Evolutionary conservation across 2,113 vertebrate genomes (phyloP).

Genomic region (Aramus guarauna): DNA sequence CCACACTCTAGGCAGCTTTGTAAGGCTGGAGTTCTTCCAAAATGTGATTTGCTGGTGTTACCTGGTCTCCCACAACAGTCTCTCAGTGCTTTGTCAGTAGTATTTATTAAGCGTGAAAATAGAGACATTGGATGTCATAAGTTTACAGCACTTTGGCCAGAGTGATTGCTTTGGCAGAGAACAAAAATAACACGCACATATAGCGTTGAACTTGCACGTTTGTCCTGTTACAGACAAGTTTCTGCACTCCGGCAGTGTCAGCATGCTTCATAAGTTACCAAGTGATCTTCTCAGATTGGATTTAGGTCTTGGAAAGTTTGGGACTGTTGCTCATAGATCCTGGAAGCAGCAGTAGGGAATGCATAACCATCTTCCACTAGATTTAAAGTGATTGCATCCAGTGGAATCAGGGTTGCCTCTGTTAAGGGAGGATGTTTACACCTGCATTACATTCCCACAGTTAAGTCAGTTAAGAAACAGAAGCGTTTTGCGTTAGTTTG

Average conservation of each 20-base stretch:
- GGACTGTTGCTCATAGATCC: not conserved
- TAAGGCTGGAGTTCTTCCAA: not conserved
- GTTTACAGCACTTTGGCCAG: not conserved
- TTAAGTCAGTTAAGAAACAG: not conserved
- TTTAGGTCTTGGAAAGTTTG: not conserved
- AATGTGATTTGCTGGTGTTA: not conserved
- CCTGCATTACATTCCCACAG: not conserved
- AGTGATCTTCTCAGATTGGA: not conserved
- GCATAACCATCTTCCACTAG: not conserved
- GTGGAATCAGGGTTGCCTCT: not conserved
- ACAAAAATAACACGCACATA: not conserved
- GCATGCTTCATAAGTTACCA: not conserved
- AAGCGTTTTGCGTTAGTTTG: not conserved
- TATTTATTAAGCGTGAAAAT: not conserved
- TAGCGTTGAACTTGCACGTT: not conserved
- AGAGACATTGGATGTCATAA: not conserved
- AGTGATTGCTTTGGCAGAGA: not conserved
- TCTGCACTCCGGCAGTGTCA: not conserved
- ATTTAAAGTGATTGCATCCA: not conserved
- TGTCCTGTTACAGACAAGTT: not conserved
- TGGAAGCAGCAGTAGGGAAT: not conserved
- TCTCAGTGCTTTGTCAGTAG: not conserved
- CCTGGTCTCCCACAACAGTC: not conserved
- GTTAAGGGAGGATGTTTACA: not conserved
- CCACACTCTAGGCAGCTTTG: not conserved